Conservation (phyloP, 1,140 invertebrate species). For the Ips nitidus region DNA sequence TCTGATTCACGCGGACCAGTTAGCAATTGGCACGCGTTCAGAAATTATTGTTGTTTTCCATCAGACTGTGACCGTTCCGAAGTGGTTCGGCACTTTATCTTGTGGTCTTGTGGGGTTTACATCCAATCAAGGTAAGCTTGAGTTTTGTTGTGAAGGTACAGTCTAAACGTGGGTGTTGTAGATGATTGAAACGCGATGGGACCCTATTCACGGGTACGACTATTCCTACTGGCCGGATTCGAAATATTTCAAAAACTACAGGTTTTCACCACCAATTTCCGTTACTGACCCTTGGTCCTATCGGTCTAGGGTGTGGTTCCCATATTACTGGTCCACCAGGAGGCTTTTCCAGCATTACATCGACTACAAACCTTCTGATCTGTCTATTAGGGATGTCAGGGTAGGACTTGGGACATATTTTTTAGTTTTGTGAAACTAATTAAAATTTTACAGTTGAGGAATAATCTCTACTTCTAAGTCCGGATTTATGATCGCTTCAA, state of each 20-base stretch:
- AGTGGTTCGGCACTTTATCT: neutral
- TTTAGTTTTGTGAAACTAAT: neutral
- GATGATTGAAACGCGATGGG: conserved; percentile 28
- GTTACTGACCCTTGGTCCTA: conserved; percentile 32
- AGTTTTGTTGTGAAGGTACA: neutral
- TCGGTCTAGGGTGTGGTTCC: conserved; percentile 40
- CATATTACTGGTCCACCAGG: conserved; percentile 40
- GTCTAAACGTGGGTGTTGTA: neutral
- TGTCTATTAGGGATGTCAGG: conserved; percentile 35
- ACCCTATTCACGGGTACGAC: conserved; percentile 39
- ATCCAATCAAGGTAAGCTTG: conserved; percentile 2
- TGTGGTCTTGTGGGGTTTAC: conserved; percentile 17
- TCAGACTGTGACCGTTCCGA: neutral
- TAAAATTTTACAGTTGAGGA: conserved; percentile 34
- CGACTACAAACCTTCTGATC: conserved; percentile 35
- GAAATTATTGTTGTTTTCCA: conserved; percentile 9
- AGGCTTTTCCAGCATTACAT: conserved; percentile 39
- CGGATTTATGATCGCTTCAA: neutral
- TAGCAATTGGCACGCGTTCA: conserved; percentile 21
- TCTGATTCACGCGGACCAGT: conserved; percentile 19
- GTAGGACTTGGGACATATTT: conserved; percentile 21
- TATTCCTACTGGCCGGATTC: conserved; percentile 41
- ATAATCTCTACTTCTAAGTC: conserved; percentile 37
- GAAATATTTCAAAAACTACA: conserved; percentile 40
- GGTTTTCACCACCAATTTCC: conserved; percentile 37